Base-by-base conservation (phyloP, 1,140 invertebrate species). In the Pseudachorutes palmiensis region DNA sequence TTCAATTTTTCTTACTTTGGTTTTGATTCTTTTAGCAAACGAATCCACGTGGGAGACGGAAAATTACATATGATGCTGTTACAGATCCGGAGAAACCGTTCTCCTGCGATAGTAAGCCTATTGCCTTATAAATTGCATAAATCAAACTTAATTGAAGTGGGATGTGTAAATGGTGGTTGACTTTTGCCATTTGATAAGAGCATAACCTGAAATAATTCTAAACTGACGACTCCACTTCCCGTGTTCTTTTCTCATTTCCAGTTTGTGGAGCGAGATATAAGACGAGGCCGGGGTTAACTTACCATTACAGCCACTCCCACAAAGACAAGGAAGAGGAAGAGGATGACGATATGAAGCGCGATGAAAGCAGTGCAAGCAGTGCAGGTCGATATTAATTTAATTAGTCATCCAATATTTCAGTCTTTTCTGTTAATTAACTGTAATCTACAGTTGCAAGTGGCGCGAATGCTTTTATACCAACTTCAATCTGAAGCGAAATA, bases 191-290 rank as follows among this genome's bases (percentile, higher is more conserved):
- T 45, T 45, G 9, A 12, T 45, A 45, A 45, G 19, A 45, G 36
- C 9, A 45, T 19, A 19, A 12, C 19, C 19, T 45, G 9, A 45
- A 45, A 19, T 19, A 12, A 45, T 45, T 45, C 19, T 45, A 45
- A 45, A 45, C 36, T 45, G 19, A 45, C 36, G 9, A 12, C 19
- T 45, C 19, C 19, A 45, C 19, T 45, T 45, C 19, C 9, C 9
- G 36, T 19, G 19, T 45, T 19, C 24, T 12, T 55, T 55, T 55
- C 24, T 55, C 9, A 55, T 19, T 68, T 85, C 80, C 85, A 94
- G 91, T 92, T 78, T 98, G 94, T 85, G 90, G 92, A 78, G 92
- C 92, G 76, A 88, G 93, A 76, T 98, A 97, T 87, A 97, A 98
- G 83, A 97, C 93, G 62, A 86, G 94, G 73, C 92, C 94, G 70